Evolutionary conservation across 2,888 invertebrate species (phyloP), one percentile per base, ranked within the genome.

Genomic region (Uloborus plumipes): DNA sequence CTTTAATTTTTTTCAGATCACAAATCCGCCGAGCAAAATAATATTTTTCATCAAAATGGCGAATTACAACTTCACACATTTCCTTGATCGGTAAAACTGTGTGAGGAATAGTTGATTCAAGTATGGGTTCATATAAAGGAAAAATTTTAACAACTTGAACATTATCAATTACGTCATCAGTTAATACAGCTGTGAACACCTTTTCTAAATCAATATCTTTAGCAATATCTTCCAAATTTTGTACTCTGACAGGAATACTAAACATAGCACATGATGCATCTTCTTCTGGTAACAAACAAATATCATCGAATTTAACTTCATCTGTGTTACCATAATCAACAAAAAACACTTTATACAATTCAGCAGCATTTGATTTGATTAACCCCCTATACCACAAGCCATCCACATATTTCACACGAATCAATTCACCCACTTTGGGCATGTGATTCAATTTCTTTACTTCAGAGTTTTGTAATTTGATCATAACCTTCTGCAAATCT

Each of bases 311-410:
- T 2, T 20, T 16, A 22, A 79, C 53, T n/a, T 16, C 18, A 39
- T 67, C 67, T 14, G 61, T 61, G 31, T 73, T 79, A n/a, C 79
- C 79, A 67, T 61, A 79, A 31, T 79, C 79, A 16, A 79, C 51
- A 67, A 79, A 79, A 22, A 67, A 67, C 18, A 62, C 67, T 49
- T 73, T 79, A 47, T 31, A 58, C 6, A 16, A 13, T 61, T 66
- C 55, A n/a, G 51, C 59, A 7, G 39, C 6, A 31, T 39, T 22
- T 51, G 58, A 51, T 62, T 72, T 61, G 18, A 79, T 50, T 13
- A 59, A 13, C 4, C 66, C 79, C 14, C 79, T 51, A 67, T 73
- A 79, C 39, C 66, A 51, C 1, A 18, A 2, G 9, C 62, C 65
- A 62, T 79, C 78, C 11, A 31, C 11, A 22, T 18, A 50, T 55